Evolutionary conservation across 2,113 vertebrate genomes (phyloP).

Genomic region (Manacus vitellinus): DNA sequence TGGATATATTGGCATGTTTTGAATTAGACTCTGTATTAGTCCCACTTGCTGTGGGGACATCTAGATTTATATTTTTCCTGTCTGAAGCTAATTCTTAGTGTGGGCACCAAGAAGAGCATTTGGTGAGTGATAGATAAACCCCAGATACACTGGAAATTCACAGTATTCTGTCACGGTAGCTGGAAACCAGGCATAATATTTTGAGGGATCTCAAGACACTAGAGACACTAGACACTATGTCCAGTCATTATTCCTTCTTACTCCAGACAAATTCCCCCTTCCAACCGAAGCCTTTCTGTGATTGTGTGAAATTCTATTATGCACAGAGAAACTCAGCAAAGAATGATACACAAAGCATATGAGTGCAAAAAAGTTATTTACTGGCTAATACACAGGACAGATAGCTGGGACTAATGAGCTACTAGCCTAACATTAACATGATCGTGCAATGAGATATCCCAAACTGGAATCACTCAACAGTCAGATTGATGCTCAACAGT

Average conservation of each 20-base stretch:
- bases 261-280: background rate
- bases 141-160: background rate
- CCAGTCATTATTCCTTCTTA: background rate
- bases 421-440: background rate
- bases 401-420: background rate
- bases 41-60: background rate
- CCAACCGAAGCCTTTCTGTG: background rate
- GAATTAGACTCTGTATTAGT: background rate
- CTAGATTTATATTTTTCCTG: background rate
- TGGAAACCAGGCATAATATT: background rate
- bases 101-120: background rate
- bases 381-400: background rate
- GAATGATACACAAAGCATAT: background rate
- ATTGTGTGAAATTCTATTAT: background rate
- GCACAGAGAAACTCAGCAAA: background rate
- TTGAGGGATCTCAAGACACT: background rate
- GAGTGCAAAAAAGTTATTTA: background rate
- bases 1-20: background rate
- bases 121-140: background rate
- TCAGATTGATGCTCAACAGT: background rate
- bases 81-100: background rate
- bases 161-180: background rate
- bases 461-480: background rate
- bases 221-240: background rate
- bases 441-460: background rate